phyloP scores from a whole-genome alignment of 2,113 vertebrate species.

The Tiliqua scincoides region DNA sequence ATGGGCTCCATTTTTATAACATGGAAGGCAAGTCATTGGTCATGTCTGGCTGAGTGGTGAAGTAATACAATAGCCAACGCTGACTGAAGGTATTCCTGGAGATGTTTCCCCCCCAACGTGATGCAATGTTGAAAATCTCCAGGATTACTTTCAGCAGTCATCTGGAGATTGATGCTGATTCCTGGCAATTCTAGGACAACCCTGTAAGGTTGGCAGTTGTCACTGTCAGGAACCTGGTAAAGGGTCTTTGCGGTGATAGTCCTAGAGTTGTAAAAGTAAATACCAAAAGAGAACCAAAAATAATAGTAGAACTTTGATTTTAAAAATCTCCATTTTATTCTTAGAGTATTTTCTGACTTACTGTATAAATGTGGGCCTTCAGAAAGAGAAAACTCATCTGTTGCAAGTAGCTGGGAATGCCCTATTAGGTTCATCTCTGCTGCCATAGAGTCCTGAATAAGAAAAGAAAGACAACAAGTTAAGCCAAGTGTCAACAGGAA shows the following conservation, averaged over 20 bases:
- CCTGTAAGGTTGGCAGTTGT: too few relatives aligned
- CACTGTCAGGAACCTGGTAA: not conserved
- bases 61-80: too few relatives aligned
- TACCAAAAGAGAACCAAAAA: not conserved
- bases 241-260: not conserved
- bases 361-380: slow-evolving; percentile 89
- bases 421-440: slow-evolving; percentile 90
- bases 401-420: slow-evolving; percentile 82
- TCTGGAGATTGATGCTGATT: too few relatives aligned
- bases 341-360: slow-evolving; percentile 73
- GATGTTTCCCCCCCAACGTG: too few relatives aligned
- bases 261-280: not conserved
- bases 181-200: too few relatives aligned
- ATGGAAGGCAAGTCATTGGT: not conserved
- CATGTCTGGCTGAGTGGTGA: not conserved
- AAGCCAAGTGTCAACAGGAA: slow-evolving; percentile 19
- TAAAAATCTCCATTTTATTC: too few relatives aligned
- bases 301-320: too few relatives aligned
- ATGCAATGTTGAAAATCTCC: too few relatives aligned
- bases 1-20: not conserved
- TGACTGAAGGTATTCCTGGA: too few relatives aligned
- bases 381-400: slow-evolving; percentile 87
- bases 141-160: too few relatives aligned
- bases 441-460: slow-evolving; percentile 79
- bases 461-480: slow-evolving; percentile 17